A percentile compares a stretch with the other conserved stretches of the same genome.
Evolutionary conservation across 2,888 invertebrate species (phyloP).

Genomic region (Therioaphis trifolii): DNA sequence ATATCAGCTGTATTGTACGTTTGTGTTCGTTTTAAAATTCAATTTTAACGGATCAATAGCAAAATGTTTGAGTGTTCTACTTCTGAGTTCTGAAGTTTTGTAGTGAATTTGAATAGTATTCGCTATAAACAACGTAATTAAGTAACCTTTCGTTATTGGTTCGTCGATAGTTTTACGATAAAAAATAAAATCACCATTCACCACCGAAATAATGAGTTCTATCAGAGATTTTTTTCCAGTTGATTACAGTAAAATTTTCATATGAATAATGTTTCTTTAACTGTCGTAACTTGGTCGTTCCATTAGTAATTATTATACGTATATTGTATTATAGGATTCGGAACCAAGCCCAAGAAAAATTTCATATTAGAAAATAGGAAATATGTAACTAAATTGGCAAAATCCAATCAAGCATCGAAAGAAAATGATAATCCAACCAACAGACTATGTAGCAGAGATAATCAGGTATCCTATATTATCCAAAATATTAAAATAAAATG

Average conservation of each 20-base stretch:
- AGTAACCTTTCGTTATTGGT: too few relatives aligned
- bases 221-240: constrained; percentile 59
- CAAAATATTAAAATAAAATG: background rate
- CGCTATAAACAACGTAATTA: too few relatives aligned
- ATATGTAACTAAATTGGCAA: constrained; percentile 42
- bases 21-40: constrained; percentile 4
- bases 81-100: too few relatives aligned
- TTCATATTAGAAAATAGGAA: constrained; percentile 40
- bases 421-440: constrained; percentile 27
- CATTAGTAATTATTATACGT: background rate
- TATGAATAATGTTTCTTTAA: background rate
- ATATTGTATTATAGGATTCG: constrained; percentile 20
- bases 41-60: constrained; percentile 52
- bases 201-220: constrained; percentile 18
- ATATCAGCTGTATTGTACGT: background rate
- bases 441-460: background rate
- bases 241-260: constrained; percentile 50
- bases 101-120: too few relatives aligned
- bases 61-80: too few relatives aligned
- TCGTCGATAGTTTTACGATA: too few relatives aligned
- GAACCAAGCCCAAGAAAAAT: constrained; percentile 45
- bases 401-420: background rate
- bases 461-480: constrained; percentile 20
- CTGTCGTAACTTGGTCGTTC: background rate
- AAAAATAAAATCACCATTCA: background rate